A percentile compares a stretch with the other conserved stretches of the same genome.
phyloP scores from a whole-genome alignment of 2,113 vertebrate genomes.

The Pteruthius melanotis region DNA sequence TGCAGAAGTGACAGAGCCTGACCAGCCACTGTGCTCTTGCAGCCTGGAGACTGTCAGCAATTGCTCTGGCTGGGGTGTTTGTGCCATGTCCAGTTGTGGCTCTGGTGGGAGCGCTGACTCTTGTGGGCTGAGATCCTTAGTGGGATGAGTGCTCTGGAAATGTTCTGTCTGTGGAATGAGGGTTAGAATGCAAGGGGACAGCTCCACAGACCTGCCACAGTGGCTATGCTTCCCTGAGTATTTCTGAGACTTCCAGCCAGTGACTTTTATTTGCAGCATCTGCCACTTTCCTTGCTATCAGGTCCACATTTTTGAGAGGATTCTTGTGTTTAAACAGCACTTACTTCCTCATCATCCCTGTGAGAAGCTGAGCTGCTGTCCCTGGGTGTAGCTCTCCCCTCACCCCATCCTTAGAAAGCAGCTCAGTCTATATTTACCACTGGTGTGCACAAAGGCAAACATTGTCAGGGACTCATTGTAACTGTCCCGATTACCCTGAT shows the following conservation, averaged over 20 bases:
- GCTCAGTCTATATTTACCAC: background rate
- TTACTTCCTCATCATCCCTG: background rate
- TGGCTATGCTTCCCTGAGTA: background rate
- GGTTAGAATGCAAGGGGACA: background rate
- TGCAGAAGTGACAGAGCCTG: background rate
- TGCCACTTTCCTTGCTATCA: background rate
- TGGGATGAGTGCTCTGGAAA: background rate
- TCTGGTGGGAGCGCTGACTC: background rate
- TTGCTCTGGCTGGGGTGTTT: background rate
- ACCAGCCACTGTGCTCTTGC: background rate
- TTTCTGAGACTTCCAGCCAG: background rate
- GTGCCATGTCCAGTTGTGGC: background rate
- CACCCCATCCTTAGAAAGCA: background rate
- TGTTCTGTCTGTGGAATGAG: background rate
- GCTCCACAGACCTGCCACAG: background rate
- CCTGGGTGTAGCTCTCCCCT: background rate
- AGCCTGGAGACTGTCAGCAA: background rate
- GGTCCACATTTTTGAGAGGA: background rate
- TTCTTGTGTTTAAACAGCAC: background rate
- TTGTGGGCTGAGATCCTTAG: background rate
- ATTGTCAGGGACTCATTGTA: background rate
- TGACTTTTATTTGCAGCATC: background rate
- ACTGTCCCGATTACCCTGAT: background rate
- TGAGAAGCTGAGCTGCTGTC: background rate
- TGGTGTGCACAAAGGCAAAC: conserved; percentile 8